A percentile compares a stretch with the other conserved stretches of the same genome.
phyloP scores from a whole-genome alignment of 2,888 invertebrate genomes.

The Alviniconcha strummeri region DNA sequence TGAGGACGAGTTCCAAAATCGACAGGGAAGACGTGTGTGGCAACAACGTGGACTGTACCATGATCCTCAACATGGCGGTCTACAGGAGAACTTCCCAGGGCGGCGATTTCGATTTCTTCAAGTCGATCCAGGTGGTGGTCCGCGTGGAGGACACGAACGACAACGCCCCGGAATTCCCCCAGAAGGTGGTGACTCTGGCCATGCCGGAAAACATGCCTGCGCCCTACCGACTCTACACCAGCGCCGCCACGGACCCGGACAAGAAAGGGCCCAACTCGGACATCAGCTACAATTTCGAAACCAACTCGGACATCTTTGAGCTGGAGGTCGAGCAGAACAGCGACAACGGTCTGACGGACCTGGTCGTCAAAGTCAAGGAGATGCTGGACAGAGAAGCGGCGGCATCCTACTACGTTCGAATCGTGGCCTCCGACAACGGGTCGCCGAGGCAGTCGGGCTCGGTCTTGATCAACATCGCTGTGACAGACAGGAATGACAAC shows the following conservation, averaged over 20 bases:
- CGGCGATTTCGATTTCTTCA: conserved; percentile 42
- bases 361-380: conserved; percentile 60
- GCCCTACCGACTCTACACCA: conserved; percentile 50
- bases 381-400: conserved; percentile 60
- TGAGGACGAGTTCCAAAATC: conserved; percentile 53
- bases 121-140: conserved; percentile 49
- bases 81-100: conserved; percentile 30
- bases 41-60: conserved; percentile 44
- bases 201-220: conserved; percentile 56
- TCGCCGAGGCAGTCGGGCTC: conserved; percentile 56
- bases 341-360: conserved; percentile 52
- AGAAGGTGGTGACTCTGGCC: conserved; percentile 47
- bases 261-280: conserved; percentile 58
- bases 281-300: conserved; percentile 54
- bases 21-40: conserved; percentile 55
- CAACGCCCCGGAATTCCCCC: conserved; percentile 56
- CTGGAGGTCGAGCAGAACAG: conserved; percentile 50
- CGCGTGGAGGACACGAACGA: conserved; percentile 58
- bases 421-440: conserved; percentile 64
- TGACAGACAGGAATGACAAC: conserved; percentile 65
- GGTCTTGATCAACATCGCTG: conserved; percentile 60
- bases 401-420: conserved; percentile 58
- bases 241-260: conserved; percentile 58
- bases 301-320: conserved; percentile 57
- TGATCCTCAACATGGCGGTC: conserved; percentile 55